These are phyloP conservation scores for Antheraea yamamai DNA, from an alignment of 2,888 invertebrate genomes.

Conservation along the genomic window DNA sequence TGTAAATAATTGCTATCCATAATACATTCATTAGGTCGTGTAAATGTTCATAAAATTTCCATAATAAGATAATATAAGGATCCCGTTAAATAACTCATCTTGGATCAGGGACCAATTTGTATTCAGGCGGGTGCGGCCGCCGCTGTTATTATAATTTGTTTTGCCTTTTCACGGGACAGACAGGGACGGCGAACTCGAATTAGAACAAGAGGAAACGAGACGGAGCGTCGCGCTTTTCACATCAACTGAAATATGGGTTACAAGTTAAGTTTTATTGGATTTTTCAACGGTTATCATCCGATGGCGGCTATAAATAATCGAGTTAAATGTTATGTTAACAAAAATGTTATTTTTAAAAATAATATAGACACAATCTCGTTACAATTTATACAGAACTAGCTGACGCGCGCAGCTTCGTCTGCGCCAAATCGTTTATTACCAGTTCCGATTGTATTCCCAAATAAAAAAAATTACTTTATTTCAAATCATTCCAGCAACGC, in stretches of 20 bases:
- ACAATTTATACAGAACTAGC: neutral
- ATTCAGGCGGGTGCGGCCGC: constrained; percentile 52
- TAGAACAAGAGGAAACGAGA: constrained; percentile 35
- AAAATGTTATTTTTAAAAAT: neutral
- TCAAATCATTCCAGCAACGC: no score
- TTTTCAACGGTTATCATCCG: constrained; percentile 48
- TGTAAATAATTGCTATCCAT: constrained; percentile 30
- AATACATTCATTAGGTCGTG: constrained; percentile 39
- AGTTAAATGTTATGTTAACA: constrained; percentile 24
- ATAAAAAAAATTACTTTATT: no score
- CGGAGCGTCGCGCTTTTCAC: constrained; percentile 36
- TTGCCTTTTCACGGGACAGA: constrained; percentile 37
- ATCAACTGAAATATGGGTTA: constrained; percentile 51
- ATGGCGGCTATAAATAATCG: constrained; percentile 41
- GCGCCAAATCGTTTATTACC: no score
- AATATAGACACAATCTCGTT: neutral
- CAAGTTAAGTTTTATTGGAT: constrained; percentile 65
- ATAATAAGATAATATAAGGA: constrained; percentile 43
- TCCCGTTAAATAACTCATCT: constrained; percentile 72
- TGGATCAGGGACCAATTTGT: constrained; percentile 77
- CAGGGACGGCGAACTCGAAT: constrained; percentile 35
- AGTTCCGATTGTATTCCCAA: no score
- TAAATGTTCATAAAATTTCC: constrained; percentile 42
- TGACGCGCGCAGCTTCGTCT: no score
- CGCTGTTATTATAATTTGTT: constrained; percentile 70